Evolutionary conservation across 1,140 invertebrate species (phyloP).

Genomic region (Zaprionus camerounensis): DNA sequence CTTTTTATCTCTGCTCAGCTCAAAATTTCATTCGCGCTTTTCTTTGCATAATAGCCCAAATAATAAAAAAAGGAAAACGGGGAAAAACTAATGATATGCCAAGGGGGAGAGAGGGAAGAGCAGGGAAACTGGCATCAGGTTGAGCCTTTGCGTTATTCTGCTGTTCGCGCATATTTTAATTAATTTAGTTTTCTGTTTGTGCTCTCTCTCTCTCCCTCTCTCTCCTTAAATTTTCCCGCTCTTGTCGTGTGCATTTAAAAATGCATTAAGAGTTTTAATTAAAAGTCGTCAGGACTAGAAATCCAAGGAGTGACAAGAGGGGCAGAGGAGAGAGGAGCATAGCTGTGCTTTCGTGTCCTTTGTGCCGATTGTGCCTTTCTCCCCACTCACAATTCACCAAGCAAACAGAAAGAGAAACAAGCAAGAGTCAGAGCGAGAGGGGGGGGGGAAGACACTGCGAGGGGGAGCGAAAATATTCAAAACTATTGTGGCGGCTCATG

Average conservation of each 20-base stretch:
- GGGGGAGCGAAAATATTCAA: slow-evolving; percentile 8
- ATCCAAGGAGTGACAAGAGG: slow-evolving; percentile 1
- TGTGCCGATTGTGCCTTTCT: slow-evolving; percentile 36
- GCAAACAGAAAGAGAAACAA: slow-evolving; percentile 8
- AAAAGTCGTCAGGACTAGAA: slow-evolving; percentile 49
- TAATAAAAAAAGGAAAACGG: neutral
- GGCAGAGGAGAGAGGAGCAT: neutral
- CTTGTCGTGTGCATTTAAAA: slow-evolving; percentile 58
- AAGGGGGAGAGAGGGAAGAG: neutral
- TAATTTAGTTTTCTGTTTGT: slow-evolving; percentile 43
- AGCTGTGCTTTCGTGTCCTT: slow-evolving; percentile 26
- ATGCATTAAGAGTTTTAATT: slow-evolving; percentile 78
- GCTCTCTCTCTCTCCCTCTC: neutral
- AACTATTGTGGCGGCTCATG: slow-evolving; percentile 28
- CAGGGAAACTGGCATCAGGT: neutral
- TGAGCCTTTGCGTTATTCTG: slow-evolving; percentile 12
- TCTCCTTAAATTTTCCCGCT: slow-evolving; percentile 30
- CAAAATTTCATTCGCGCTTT: slow-evolving; percentile 39
- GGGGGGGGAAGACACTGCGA: neutral
- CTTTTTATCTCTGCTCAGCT: slow-evolving; percentile 55
- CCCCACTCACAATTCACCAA: slow-evolving; percentile 46
- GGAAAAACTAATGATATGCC: slow-evolving; percentile 39
- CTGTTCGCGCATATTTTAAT: slow-evolving; percentile 41
- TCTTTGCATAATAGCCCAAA: slow-evolving; percentile 26
- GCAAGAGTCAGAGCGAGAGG: neutral